Conservation (phyloP, 2,797 vertebrate genomes). For the Psittacula derbiana region DNA sequence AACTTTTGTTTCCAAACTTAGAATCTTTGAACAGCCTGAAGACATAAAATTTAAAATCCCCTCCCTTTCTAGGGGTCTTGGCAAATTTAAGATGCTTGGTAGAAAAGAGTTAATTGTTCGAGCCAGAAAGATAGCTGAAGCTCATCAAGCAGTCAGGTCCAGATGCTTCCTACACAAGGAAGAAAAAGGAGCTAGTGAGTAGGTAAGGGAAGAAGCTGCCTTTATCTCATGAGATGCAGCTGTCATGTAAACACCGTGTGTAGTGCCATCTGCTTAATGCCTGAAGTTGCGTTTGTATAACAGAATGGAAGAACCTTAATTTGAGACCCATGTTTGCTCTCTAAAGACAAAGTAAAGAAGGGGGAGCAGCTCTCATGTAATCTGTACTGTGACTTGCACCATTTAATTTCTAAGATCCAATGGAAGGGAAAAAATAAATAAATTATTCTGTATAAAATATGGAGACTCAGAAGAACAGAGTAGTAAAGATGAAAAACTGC, state of each 20-base stretch:
- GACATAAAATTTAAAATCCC: not conserved
- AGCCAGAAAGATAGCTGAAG: not conserved
- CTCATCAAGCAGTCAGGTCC: not conserved
- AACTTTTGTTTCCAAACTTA: not conserved
- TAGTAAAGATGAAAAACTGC: not conserved
- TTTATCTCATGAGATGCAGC: conserved; percentile 27
- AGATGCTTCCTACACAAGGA: not conserved
- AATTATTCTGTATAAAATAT: not conserved
- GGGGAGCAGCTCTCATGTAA: not conserved
- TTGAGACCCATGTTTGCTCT: not conserved
- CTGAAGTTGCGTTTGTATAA: not conserved
- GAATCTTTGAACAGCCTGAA: not conserved
- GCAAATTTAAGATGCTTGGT: not conserved
- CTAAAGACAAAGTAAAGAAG: not conserved
- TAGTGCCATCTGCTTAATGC: conserved; percentile 28
- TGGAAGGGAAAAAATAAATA: not conserved
- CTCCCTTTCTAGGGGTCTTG: not conserved
- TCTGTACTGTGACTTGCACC: not conserved
- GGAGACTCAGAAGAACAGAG: not conserved
- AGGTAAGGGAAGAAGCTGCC: not conserved
- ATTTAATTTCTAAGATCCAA: not conserved
- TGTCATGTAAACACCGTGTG: not conserved
- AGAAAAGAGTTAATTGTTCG: not conserved
- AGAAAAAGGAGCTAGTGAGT: not conserved
- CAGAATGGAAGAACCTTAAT: not conserved